Percentiles rank a stretch among this genome's conserved stretches.
phyloP scores from a whole-genome alignment of 2,113 vertebrate species.

The Buteo buteo region DNA sequence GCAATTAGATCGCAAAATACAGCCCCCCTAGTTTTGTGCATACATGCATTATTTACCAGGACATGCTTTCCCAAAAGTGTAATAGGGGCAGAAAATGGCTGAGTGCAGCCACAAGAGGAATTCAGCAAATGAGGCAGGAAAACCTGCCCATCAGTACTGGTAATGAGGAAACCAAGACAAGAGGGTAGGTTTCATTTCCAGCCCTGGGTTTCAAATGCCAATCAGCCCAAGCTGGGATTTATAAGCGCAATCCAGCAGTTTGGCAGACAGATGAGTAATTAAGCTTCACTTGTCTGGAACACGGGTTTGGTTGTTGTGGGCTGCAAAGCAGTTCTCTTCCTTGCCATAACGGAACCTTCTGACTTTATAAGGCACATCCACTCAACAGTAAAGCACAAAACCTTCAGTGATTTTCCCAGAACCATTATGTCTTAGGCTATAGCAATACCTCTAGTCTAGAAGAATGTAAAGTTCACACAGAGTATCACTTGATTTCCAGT shows the following conservation, averaged over 20 bases:
- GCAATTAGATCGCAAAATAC: not conserved
- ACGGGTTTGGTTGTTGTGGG: not conserved
- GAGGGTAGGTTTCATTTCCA: not conserved
- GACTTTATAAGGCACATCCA: not conserved
- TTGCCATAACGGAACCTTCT: not conserved
- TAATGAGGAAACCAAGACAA: not conserved
- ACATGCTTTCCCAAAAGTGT: not conserved
- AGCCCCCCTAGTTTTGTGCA: not conserved
- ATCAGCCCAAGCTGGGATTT: not conserved
- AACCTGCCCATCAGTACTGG: not conserved
- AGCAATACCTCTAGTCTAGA: not conserved
- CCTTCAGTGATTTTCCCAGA: not conserved
- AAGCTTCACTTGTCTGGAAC: not conserved
- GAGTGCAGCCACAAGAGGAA: not conserved
- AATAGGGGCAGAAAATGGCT: not conserved
- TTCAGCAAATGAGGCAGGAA: not conserved
- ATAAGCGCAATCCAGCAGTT: not conserved
- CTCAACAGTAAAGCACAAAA: not conserved
- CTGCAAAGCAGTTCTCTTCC: not conserved
- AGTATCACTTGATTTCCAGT: not conserved
- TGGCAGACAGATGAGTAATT: slow-evolving; percentile 6
- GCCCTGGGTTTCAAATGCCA: not conserved
- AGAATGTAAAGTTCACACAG: not conserved
- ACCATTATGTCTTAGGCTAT: accelerated
- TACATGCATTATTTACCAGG: not conserved